These are phyloP conservation scores for Chaetodon trifasciatus DNA, from an alignment of 2,797 vertebrate genomes.

Conservation along the genomic window DNA sequence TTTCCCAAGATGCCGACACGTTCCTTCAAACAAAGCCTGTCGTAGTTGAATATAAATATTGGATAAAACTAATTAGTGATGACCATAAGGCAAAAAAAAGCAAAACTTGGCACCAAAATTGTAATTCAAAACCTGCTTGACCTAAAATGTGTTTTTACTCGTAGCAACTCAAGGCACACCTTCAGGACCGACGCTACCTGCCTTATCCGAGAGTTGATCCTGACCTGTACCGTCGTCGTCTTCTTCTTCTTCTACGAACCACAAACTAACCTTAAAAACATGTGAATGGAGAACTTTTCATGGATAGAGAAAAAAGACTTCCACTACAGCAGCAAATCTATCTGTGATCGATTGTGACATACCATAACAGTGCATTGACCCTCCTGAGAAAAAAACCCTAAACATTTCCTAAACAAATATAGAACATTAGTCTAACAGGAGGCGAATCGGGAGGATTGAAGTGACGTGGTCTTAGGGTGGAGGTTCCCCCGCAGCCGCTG, in stretches of 20 bases:
- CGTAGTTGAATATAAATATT: slow-evolving; percentile 43
- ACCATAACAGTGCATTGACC: slow-evolving; percentile 95
- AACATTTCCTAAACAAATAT: slow-evolving; percentile 77
- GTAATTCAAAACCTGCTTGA: slow-evolving; percentile 71
- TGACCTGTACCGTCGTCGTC: slow-evolving; percentile 88
- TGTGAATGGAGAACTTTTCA: slow-evolving; percentile 82
- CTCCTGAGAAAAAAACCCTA: slow-evolving; percentile 89
- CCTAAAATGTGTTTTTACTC: slow-evolving; percentile 79
- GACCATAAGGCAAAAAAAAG: slow-evolving; percentile 75
- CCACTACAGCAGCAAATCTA: slow-evolving; percentile 95
- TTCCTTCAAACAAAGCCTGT: slow-evolving; percentile 36
- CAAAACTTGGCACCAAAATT: slow-evolving; percentile 75
- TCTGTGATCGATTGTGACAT: slow-evolving; percentile 92
- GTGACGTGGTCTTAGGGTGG: slow-evolving; percentile 62
- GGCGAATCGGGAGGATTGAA: slow-evolving; percentile 76
- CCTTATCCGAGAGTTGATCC: slow-evolving; percentile 77
- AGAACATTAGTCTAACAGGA: slow-evolving; percentile 84
- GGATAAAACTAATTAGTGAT: slow-evolving; percentile 61
- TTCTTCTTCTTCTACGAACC: slow-evolving; percentile 57
- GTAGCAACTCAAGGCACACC: slow-evolving; percentile 92
- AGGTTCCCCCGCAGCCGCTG: slow-evolving; percentile 52
- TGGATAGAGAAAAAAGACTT: slow-evolving; percentile 82
- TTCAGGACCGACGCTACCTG: slow-evolving; percentile 87
- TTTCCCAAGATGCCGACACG: slow-evolving; percentile 10
- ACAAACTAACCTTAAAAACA: slow-evolving; percentile 53